Evolutionary conservation across 1,140 invertebrate species (phyloP), one percentile per base, ranked within the genome.

Genomic region (Aricia agestis): DNA sequence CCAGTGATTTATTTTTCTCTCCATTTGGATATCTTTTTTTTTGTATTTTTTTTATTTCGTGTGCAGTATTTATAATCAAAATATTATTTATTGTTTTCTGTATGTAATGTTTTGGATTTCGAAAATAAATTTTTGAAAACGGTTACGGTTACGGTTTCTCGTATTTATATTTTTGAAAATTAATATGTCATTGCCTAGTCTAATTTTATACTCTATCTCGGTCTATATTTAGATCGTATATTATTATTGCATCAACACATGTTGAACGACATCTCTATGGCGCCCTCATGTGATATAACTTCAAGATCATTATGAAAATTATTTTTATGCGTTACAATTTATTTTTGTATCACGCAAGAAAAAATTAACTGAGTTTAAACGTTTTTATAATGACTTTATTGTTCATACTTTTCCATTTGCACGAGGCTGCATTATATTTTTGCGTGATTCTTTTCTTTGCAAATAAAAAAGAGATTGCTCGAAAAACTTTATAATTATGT

Each of bases 161-260:
- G 6, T 52, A 52, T 52, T 52, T 52, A 52, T 52, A 15, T 52
- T 1, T 13, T 52, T 52, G 3, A 52, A 11, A 52, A 52, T 13
- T 4, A 52, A 13, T 52, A 13, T 52, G 10, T 52, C 45, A 52
- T 52, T 52, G 45, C 13, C 13, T 52, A 52, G 45, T 52, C 45
- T 52, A 52, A 52, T 52, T 52, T 52, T 52, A 15, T 52, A 52
- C 45, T 52, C 45, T 52, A 52, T 15, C 10, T 73, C 69, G 73
- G 73, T 80, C 78, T 75, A 59, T 72, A 59, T 59, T 59, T 59
- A 59, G 58, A 59, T 0, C 13, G n/a, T 57, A 17, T 57, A 59
- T 18, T 59, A 59, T 18, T 59, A 59, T 7, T 59, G 18, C 58
- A 59, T 59, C 58, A n/a, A 59, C 58, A 59, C n/a, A 59, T 59